Evolutionary conservation across 2,113 vertebrate genomes (phyloP), one percentile per base, ranked within the genome.

Genomic region (Plotosus lineatus): DNA sequence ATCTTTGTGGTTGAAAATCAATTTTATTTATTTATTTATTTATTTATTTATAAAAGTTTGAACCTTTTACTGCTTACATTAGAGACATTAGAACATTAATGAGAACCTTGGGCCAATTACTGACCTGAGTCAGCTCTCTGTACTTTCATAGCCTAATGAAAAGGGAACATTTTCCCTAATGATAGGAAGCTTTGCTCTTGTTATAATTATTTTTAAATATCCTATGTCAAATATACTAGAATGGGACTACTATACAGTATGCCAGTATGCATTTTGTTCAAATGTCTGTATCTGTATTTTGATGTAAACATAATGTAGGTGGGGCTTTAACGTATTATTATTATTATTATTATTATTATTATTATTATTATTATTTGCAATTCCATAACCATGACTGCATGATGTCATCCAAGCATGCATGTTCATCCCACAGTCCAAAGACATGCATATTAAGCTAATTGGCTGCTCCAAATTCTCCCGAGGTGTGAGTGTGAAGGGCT

Each of bases 1-100:
- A 90, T 92, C 88, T 90, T 92, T 92, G 89, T 88, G 87, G 87
- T 87, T 87, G 88, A 88, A 91, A 90, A 89, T 88, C 88, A 6
- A 7, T 31, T 31, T 38, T 88, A 87, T 66, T 48, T 11, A 61
- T 7, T 40, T n/a, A n/a, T n/a, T n/a, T n/a, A n/a, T n/a, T n/a
- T n/a, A n/a, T 31, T 38, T 88, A 87, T 66, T 48, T 11, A 61
- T 7, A 31, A 23, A 84, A 88, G 89, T 91, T 91, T 92, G 88
- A 91, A 92, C 88, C 84, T 83, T 88, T 88, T 87, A n/a, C n/a
- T n/a, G n/a, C n/a, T n/a, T n/a, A n/a, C n/a, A n/a, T n/a, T n/a
- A n/a, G n/a, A n/a, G n/a, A n/a, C n/a, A n/a, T n/a, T 68, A 77
- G 79, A 87, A 88, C 88, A 74, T 44, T 46, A 65, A 63, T 55